phyloP scores from a whole-genome alignment of 2,888 invertebrate species.

The Eueremaeus valkanovi region DNA sequence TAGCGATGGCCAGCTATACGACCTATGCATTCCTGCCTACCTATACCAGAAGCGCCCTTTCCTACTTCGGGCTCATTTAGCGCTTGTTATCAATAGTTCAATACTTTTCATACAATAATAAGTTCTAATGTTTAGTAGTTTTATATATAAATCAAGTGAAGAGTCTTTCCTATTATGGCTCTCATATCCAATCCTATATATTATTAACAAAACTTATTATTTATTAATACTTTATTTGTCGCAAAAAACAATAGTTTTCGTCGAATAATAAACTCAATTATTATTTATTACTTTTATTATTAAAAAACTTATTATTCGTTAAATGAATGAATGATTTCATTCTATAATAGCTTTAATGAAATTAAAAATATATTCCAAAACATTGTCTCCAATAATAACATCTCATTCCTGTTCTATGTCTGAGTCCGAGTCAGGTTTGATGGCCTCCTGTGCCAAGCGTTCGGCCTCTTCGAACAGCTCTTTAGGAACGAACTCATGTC shows the following conservation, averaged over 20 bases:
- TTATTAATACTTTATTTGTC: background rate
- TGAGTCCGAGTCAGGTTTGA: conserved; percentile 79
- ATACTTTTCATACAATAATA: too few relatives aligned
- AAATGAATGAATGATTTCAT: background rate
- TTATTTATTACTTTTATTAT: background rate
- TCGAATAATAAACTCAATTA: background rate
- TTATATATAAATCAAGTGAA: background rate
- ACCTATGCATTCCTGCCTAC: conserved; percentile 60
- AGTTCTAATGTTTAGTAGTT: too few relatives aligned
- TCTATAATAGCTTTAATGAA: background rate
- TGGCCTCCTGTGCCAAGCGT: conserved; percentile 76
- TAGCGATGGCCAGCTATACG: conserved; percentile 58
- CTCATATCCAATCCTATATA: background rate
- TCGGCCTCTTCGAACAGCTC: conserved; percentile 72
- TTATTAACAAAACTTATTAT: background rate
- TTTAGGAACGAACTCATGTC: conserved; percentile 74
- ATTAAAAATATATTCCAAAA: background rate
- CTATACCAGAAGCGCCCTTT: conserved; percentile 51
- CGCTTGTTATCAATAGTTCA: background rate
- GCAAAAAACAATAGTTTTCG: background rate
- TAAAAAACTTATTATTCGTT: too few relatives aligned
- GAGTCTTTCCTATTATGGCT: background rate
- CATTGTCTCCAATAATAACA: background rate
- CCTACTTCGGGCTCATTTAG: conserved; percentile 34
- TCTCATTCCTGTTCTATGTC: conserved; percentile 54